phyloP scores from a whole-genome alignment of 2,113 vertebrate species.

The Dasyprocta punctata region DNA sequence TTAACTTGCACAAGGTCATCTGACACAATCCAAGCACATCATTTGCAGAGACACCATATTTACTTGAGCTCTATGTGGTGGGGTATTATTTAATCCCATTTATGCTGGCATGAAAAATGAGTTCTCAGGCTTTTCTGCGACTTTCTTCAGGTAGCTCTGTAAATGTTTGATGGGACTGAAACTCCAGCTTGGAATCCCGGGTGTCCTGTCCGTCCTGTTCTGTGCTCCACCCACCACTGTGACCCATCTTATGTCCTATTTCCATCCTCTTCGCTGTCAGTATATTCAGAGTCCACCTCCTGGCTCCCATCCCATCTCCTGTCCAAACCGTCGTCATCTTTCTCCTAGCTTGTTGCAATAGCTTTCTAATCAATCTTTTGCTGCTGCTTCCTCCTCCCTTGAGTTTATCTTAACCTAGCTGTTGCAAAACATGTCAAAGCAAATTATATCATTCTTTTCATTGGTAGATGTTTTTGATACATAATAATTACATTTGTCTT shows the following conservation, averaged over 20 bases:
- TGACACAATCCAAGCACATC: neutral
- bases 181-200: neutral
- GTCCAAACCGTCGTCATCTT: neutral
- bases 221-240: neutral
- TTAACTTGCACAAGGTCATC: neutral
- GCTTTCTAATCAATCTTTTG: neutral
- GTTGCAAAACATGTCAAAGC: neutral
- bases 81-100: neutral
- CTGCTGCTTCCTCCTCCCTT: neutral
- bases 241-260: neutral
- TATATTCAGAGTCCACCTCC: neutral
- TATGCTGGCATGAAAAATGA: neutral
- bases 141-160: neutral
- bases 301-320: neutral
- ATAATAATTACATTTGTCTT: neutral
- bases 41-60: neutral
- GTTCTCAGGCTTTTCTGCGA: neutral
- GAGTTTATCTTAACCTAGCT: neutral
- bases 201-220: neutral
- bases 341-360: neutral
- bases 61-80: neutral
- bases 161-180: neutral
- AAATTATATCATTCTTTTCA: neutral
- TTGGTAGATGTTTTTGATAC: neutral
- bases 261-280: neutral